Evolutionary conservation across 2,888 invertebrate species (phyloP).

Genomic region (Sisyra terminalis): DNA sequence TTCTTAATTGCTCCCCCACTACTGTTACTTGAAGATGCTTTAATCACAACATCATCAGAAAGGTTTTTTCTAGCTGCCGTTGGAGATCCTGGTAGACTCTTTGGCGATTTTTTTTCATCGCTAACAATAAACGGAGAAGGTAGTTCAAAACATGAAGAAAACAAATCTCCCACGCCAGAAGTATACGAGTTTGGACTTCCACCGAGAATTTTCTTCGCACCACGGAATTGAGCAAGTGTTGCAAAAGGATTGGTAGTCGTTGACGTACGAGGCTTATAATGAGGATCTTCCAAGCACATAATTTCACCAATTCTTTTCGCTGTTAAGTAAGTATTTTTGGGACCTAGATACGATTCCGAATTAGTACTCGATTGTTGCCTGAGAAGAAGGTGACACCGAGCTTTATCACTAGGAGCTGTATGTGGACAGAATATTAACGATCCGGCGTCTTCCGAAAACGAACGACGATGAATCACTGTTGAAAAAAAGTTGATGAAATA

Average conservation of each 20-base stretch:
- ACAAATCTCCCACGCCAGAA: slow-evolving; percentile 35
- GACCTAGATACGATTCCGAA: slow-evolving; percentile 1
- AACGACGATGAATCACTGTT: slow-evolving; percentile 51
- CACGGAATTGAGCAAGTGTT: slow-evolving; percentile 56
- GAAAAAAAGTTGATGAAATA: no score
- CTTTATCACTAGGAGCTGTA: slow-evolving; percentile 55
- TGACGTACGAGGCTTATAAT: slow-evolving; percentile 50
- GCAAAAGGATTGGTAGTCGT: slow-evolving; percentile 46
- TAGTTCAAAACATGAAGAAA: slow-evolving; percentile 63
- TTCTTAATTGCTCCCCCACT: slow-evolving; percentile 23
- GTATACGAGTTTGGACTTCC: slow-evolving; percentile 32
- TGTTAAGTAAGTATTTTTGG: slow-evolving; percentile 21
- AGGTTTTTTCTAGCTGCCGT: slow-evolving; percentile 25
- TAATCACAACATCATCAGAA: slow-evolving; percentile 9
- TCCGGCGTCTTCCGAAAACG: slow-evolving; percentile 52
- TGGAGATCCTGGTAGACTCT: slow-evolving; percentile 35
- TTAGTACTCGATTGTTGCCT: slow-evolving; percentile 15
- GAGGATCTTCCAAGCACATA: slow-evolving; percentile 71
- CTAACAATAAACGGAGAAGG: slow-evolving; percentile 44
- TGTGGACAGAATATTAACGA: slow-evolving; percentile 39
- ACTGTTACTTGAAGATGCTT: slow-evolving; percentile 11
- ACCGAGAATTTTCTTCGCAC: slow-evolving; percentile 69
- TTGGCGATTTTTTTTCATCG: slow-evolving; percentile 17
- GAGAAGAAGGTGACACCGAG: slow-evolving; percentile 48
- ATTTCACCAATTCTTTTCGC: slow-evolving; percentile 63